These are phyloP conservation scores for Drosophila mayri DNA, from an alignment of 1,140 invertebrate genomes.

Conservation along the genomic window DNA sequence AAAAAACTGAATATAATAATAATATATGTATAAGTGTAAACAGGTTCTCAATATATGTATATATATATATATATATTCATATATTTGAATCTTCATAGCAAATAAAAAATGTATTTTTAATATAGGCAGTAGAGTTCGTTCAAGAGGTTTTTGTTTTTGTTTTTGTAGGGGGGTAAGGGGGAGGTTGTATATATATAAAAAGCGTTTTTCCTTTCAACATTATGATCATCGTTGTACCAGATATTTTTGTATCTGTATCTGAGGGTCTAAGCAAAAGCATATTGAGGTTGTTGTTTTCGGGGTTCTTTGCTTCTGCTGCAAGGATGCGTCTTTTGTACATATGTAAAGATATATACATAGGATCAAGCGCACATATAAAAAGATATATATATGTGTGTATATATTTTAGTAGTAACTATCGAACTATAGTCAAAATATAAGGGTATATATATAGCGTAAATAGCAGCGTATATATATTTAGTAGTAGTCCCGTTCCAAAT, in stretches of 20 bases:
- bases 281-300: neutral
- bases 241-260: constrained; percentile 15
- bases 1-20: constrained; percentile 15
- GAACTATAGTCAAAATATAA: constrained; percentile 26
- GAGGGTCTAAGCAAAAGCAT: constrained; percentile 39
- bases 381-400: constrained; percentile 18
- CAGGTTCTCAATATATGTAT: constrained; percentile 36
- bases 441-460: constrained; percentile 1
- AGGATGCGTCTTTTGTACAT: constrained; percentile 33
- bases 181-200: constrained; percentile 33
- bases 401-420: constrained; percentile 27
- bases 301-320: constrained; percentile 21
- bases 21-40: constrained; percentile 34
- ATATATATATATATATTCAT: constrained; percentile 16
- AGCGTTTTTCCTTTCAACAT: constrained; percentile 52
- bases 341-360: constrained; percentile 22
- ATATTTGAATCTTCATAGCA: constrained; percentile 40
- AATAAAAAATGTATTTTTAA: constrained; percentile 50
- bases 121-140: constrained; percentile 60
- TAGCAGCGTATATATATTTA: constrained; percentile 5
- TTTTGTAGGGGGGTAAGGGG: neutral
- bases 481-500: constrained; percentile 5
- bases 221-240: constrained; percentile 14
- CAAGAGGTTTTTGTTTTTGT: constrained; percentile 29
- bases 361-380: constrained; percentile 30